Base-by-base conservation (phyloP, 2,888 invertebrate genomes). In the Mactromeris polynyma region DNA sequence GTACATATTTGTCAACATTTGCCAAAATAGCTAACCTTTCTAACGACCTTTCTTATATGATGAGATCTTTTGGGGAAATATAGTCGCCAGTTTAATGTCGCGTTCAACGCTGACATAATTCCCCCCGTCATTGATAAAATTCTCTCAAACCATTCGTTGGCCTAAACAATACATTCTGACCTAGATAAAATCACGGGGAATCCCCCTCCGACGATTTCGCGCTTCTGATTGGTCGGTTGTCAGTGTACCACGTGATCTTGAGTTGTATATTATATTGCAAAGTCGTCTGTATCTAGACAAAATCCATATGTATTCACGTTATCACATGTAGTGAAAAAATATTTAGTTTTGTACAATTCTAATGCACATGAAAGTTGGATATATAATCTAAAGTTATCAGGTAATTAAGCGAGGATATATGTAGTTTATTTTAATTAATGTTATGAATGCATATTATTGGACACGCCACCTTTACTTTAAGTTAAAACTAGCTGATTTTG, bases 181-280 rank as follows among this genome's bases (percentile, higher is more conserved):
- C 84, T 78, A 84, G 78, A 81, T 86, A 77, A 77, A 81, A 81
- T 79, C 64, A 26, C 26, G 90, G 90, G 90, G 80, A 86, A 83
- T 87, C 46, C 90, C 90, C 85, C 87, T 85, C 87, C 83, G 86
- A 88, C 85, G 83, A 46, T 54, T 38, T 17, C 7, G 26, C 40
- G 38, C 26, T 46, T 54, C 26, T 81, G 80, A 90, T 90, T 90
- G 90, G 90, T 33, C 82, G 46, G 38, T 79, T 42, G 2, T 33
- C 46, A 3, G 0, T 7, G n/a, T 26, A 87, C 46, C 90, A 90
- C 90, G 90, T 90, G 90, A 90, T 58, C 51, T 78, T 36, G 31
- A 36, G 73, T 83, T 83, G 77, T 83, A 77, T 78, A 84, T 83
- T 83, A 33, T 36, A 33, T 73, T 36, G 73, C 19, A 73, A 36